These are phyloP conservation scores for Tenodera sinensis DNA, from an alignment of 2,888 invertebrate genomes.

Conservation along the genomic window DNA sequence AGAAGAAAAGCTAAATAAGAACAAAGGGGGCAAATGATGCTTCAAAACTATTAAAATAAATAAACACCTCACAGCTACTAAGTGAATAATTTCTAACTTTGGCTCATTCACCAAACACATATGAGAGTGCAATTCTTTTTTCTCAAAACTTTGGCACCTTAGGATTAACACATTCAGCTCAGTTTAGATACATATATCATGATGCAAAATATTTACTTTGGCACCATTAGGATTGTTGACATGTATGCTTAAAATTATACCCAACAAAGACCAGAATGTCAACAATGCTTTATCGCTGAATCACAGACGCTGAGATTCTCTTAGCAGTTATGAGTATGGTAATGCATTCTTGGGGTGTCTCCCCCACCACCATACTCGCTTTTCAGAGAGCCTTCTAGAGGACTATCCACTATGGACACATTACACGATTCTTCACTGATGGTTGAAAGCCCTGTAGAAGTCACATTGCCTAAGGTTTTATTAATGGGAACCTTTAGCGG, in stretches of 20 bases:
- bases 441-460: conserved; percentile 38
- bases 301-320: background rate
- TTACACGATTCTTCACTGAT: conserved; percentile 39
- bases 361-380: conserved; percentile 17
- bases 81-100: background rate
- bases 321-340: background rate
- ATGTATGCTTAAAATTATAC: background rate
- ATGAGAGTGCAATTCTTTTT: background rate
- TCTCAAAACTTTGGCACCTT: background rate
- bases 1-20: too few species aligned
- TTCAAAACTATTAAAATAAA: background rate
- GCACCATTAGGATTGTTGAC: background rate
- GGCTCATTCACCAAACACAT: too few species aligned
- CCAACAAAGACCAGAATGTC: conserved; percentile 13
- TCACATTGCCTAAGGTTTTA: conserved; percentile 30
- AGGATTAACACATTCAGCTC: conserved; percentile 13
- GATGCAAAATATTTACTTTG: background rate
- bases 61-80: background rate
- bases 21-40: too few species aligned
- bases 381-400: conserved; percentile 33
- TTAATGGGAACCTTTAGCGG: conserved; percentile 1
- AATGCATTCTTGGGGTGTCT: conserved; percentile 3
- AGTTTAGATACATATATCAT: background rate
- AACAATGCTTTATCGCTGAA: background rate
- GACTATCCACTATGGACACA: conserved; percentile 35